phyloP scores from a whole-genome alignment of 1,140 invertebrate species.

The Solenopsis fugax region DNA sequence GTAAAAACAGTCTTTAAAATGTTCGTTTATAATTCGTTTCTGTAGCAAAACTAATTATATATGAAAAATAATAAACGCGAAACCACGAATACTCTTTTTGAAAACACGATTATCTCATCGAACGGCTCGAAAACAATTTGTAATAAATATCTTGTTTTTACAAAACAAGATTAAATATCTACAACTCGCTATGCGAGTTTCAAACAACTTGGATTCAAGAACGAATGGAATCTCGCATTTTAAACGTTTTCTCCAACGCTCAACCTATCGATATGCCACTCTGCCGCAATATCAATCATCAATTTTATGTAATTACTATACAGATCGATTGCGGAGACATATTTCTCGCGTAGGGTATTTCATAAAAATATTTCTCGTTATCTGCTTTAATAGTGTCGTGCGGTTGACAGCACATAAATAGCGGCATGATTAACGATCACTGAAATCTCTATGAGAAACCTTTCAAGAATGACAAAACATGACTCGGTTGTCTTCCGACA shows the following conservation, averaged over 20 bases:
- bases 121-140: background rate
- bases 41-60: background rate
- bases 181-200: background rate
- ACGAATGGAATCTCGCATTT: constrained; percentile 1
- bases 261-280: background rate
- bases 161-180: background rate
- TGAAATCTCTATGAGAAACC: constrained; percentile 26
- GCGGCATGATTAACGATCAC: constrained; percentile 59
- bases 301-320: constrained; percentile 27
- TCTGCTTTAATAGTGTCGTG: constrained; percentile 3
- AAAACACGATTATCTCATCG: background rate
- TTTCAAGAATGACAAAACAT: constrained; percentile 32
- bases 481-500: constrained; percentile 14
- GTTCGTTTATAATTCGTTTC: background rate
- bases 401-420: constrained; percentile 55
- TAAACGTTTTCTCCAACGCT: background rate
- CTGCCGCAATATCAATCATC: background rate
- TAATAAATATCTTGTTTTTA: background rate
- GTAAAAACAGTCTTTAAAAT: background rate
- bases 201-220: background rate
- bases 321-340: background rate
- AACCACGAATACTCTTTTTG: background rate
- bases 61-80: background rate
- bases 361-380: constrained; percentile 16
- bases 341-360: background rate